Evolutionary conservation across 2,888 invertebrate species (phyloP).

Genomic region (Tetragonisca angustula): DNA sequence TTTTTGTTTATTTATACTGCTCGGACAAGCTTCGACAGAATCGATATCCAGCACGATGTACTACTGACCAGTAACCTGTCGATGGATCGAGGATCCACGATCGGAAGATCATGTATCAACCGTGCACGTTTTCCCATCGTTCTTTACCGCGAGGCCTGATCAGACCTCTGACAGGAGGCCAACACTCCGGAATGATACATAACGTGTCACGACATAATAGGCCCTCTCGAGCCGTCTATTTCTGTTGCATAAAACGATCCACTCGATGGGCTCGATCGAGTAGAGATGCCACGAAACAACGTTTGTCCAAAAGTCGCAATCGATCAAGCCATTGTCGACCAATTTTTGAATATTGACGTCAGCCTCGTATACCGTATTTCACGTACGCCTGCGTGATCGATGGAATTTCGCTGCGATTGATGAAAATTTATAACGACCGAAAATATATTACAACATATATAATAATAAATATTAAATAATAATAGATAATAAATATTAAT

Average conservation of each 20-base stretch:
- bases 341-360: slow-evolving; percentile 11
- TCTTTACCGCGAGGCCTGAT: slow-evolving; percentile 70
- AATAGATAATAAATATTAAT: too few relatives aligned
- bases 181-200: slow-evolving; percentile 75
- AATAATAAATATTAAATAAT: too few relatives aligned
- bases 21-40: background rate
- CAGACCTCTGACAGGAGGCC: slow-evolving; percentile 72
- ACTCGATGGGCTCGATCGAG: slow-evolving; percentile 63
- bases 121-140: slow-evolving; percentile 77
- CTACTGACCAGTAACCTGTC: slow-evolving; percentile 55
- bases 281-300: slow-evolving; percentile 43
- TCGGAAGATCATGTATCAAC: slow-evolving; percentile 31
- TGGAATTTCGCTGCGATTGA: background rate
- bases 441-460: too few relatives aligned
- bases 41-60: background rate
- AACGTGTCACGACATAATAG: slow-evolving; percentile 78
- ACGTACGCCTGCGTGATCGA: slow-evolving; percentile 24
- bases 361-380: background rate
- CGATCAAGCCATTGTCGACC: slow-evolving; percentile 43
- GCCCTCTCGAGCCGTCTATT: slow-evolving; percentile 71
- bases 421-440: too few relatives aligned
- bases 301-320: slow-evolving; percentile 44
- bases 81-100: slow-evolving; percentile 39
- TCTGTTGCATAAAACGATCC: slow-evolving; percentile 67
- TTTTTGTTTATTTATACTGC: background rate